These are phyloP conservation scores for Bombus picipes DNA, from an alignment of 1,140 invertebrate genomes.

Conservation along the genomic window DNA sequence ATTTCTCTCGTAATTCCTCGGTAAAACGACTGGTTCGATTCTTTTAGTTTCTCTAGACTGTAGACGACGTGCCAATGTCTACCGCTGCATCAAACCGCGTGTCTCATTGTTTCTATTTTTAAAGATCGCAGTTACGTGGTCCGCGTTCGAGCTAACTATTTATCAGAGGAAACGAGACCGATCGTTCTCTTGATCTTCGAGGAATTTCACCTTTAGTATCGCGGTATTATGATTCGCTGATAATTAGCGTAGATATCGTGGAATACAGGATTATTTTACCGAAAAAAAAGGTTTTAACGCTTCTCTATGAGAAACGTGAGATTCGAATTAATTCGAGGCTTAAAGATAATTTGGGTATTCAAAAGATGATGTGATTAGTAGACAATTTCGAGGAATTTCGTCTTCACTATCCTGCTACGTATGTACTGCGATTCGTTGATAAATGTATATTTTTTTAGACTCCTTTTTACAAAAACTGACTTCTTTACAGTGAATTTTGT, in stretches of 20 bases:
- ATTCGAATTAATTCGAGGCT: too few relatives aligned
- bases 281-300: background rate
- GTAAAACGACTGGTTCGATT: background rate
- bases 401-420: too few relatives aligned
- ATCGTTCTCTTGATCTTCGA: background rate
- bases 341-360: too few relatives aligned
- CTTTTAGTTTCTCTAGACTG: background rate
- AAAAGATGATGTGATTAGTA: too few relatives aligned
- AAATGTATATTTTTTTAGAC: too few relatives aligned
- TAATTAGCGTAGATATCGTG: background rate
- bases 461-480: too few relatives aligned
- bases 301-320: too few relatives aligned
- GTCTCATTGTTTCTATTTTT: conserved; percentile 27
- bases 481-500: background rate
- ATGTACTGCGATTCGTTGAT: too few relatives aligned
- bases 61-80: conserved; percentile 1
- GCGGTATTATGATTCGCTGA: background rate
- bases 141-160: background rate
- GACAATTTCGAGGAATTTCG: too few relatives aligned
- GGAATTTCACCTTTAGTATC: background rate
- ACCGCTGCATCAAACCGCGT: background rate
- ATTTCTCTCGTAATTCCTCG: conserved; percentile 25
- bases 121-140: background rate
- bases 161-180: conserved; percentile 6
- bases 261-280: background rate